These are phyloP conservation scores for Drosophila ustulata DNA, from an alignment of 2,888 invertebrate species.

Conservation along the genomic window DNA sequence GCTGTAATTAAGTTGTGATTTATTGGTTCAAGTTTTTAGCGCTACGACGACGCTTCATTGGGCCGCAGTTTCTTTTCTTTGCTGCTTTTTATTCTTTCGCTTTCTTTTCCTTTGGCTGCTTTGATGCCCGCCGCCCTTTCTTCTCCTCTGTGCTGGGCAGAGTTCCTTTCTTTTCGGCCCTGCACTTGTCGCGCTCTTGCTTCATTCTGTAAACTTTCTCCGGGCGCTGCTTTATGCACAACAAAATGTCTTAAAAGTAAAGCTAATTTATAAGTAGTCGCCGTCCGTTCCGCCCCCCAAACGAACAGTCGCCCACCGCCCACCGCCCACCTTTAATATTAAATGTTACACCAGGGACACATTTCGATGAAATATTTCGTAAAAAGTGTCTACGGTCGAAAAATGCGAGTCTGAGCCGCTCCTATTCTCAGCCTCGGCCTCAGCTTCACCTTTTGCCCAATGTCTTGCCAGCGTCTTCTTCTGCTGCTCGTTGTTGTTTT, in stretches of 20 bases:
- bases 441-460: conserved; percentile 40
- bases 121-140: conserved; percentile 1
- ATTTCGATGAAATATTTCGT: conserved; percentile 86
- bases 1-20: conserved; percentile 84
- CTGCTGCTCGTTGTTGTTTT: background rate
- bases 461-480: conserved; percentile 15
- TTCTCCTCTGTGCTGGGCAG: background rate
- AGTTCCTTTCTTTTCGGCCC: conserved; percentile 18
- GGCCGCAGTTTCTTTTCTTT: conserved; percentile 40
- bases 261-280: conserved; percentile 82
- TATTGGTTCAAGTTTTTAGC: conserved; percentile 81
- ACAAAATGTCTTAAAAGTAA: conserved; percentile 81
- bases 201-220: conserved; percentile 74
- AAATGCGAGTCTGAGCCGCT: conserved; percentile 67
- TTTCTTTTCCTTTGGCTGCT: conserved; percentile 11
- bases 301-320: conserved; percentile 28
- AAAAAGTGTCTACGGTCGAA: conserved; percentile 84
- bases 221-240: conserved; percentile 66
- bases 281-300: conserved; percentile 10
- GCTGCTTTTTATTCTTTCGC: conserved; percentile 18
- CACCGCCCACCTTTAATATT: conserved; percentile 80
- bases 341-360: conserved; percentile 85
- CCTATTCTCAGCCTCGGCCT: conserved; percentile 31
- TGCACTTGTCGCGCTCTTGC: conserved; percentile 48
- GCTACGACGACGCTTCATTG: conserved; percentile 61